Base-by-base conservation (phyloP, 2,797 vertebrate genomes). In the Urosaurus nigricauda region DNA sequence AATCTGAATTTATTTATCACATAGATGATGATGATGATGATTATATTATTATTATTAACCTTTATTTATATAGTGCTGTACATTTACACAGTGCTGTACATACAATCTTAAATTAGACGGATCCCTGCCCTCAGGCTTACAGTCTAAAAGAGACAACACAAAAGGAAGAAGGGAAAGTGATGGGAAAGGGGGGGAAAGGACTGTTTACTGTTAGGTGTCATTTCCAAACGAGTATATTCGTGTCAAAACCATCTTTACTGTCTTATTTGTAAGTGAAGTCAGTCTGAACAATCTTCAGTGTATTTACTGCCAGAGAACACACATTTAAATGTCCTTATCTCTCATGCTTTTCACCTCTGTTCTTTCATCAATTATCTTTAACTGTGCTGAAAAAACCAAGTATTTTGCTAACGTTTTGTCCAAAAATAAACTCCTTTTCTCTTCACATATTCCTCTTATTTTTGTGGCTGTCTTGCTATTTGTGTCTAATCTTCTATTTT, bases 401-500 rank as follows among this genome's bases (percentile, higher is more conserved):
- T 83, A 17, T 43, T 78, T 88, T 68, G 1, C 58, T 53, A 24
- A 56, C 37, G 6, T 21, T 14, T 78, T 70, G 24, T n/a, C 29
- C 47, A 84, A 53, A n/a, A 1, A 88, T 68, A 84, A 83, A n/a
- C 26, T 86, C 2, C 13, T 19, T 77, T 86, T 82, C n/a, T 19
- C 63, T 56, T 77, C 24, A n/a, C 32, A 53, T 53, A 6, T 24
- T 68, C 13, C 40, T 21, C 21, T 89, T 16, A 26, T 29, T 5
- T n/a, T 77, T 51, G 13, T 82, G 70, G 47, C 47, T 89, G 35
- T 68, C 21, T 26, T 58, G 32, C 35, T 43, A 7, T 17, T 40
- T 89, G 37, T 80, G 1, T 60, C 32, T 70, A 70, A 86, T 77
- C 14, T 65, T 74, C n/a, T 89, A 9, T 84, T 85, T 74, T 89